A percentile compares a stretch with the other conserved stretches of the same genome.
Conservation (phyloP, 37 sponge, comb jelly and placozoan genomes). For the Ianthella basta region DNA sequence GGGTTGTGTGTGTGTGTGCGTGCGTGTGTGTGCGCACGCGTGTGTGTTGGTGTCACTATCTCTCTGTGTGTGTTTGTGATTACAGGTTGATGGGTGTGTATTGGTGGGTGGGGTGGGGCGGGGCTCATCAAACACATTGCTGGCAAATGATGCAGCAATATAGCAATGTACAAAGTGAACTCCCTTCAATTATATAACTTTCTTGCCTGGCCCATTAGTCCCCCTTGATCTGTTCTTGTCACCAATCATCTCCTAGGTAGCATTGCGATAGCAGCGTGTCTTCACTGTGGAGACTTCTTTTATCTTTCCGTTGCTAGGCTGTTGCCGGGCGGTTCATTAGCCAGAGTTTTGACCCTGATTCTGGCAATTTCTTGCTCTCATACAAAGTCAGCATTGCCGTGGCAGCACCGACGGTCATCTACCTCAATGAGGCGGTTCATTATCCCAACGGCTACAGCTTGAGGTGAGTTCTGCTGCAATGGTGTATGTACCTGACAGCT, state of each 20-base stretch:
- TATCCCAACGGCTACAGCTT: constrained; percentile 69
- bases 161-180: too few species aligned
- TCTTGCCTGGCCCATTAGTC: too few species aligned
- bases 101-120: too few species aligned
- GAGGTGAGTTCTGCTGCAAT: too few species aligned
- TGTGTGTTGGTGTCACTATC: neutral
- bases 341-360: constrained; percentile 50
- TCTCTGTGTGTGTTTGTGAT: neutral
- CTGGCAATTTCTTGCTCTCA: constrained; percentile 39
- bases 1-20: neutral
- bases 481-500: too few species aligned
- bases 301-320: constrained; percentile 33
- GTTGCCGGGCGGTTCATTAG: constrained; percentile 58
- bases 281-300: too few species aligned
- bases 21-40: neutral
- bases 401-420: constrained; percentile 48
- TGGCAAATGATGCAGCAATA: neutral
- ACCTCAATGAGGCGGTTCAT: constrained; percentile 67
- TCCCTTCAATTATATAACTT: too few species aligned
- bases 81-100: too few species aligned
- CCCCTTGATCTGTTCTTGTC: too few species aligned
- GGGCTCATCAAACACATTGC: too few species aligned
- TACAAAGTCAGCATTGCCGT: constrained; percentile 30
- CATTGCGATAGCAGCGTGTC: too few species aligned
- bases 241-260: too few species aligned